Conservation (phyloP, 2,888 invertebrate genomes). For the Ceramica pisi region DNA sequence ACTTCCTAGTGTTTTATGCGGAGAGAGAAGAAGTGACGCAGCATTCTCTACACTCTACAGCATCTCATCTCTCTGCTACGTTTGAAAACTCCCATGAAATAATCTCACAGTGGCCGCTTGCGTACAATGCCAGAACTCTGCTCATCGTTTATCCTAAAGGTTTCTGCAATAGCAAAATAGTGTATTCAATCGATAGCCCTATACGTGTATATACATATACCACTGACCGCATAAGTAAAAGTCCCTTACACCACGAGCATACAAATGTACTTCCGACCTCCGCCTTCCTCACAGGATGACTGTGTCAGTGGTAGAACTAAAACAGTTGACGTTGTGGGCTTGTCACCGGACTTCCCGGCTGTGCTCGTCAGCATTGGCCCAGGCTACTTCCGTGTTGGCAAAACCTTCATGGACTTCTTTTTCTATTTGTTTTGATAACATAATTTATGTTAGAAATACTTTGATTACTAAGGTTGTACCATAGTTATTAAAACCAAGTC, state of each 20-base stretch:
- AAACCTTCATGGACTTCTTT: slow-evolving; percentile 25
- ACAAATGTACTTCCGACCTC: slow-evolving; percentile 43
- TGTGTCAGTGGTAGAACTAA: slow-evolving; percentile 12
- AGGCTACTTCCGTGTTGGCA: slow-evolving; percentile 40
- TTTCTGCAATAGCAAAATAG: too few relatives aligned
- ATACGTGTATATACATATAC: background rate
- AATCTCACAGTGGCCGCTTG: too few relatives aligned
- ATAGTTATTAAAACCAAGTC: too few relatives aligned
- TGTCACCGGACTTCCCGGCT: slow-evolving; percentile 52
- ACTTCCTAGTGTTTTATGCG: too few relatives aligned
- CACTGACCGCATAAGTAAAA: slow-evolving; percentile 14
- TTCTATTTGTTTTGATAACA: slow-evolving; percentile 5
- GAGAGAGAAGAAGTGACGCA: too few relatives aligned
- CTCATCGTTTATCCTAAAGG: background rate
- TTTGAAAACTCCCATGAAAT: too few relatives aligned
- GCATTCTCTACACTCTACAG: too few relatives aligned
- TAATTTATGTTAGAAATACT: background rate
- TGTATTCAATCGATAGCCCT: background rate
- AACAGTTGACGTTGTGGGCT: slow-evolving; percentile 21
- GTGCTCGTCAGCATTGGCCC: slow-evolving; percentile 26
- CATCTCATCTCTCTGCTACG: too few relatives aligned
- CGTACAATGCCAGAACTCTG: too few relatives aligned
- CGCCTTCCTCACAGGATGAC: slow-evolving; percentile 45
- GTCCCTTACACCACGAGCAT: slow-evolving; percentile 27
- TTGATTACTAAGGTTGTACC: too few relatives aligned